Percentiles rank a stretch among this genome's conserved stretches.
Conservation (phyloP, 2,797 vertebrate genomes). For the Octomys mimax region DNA sequence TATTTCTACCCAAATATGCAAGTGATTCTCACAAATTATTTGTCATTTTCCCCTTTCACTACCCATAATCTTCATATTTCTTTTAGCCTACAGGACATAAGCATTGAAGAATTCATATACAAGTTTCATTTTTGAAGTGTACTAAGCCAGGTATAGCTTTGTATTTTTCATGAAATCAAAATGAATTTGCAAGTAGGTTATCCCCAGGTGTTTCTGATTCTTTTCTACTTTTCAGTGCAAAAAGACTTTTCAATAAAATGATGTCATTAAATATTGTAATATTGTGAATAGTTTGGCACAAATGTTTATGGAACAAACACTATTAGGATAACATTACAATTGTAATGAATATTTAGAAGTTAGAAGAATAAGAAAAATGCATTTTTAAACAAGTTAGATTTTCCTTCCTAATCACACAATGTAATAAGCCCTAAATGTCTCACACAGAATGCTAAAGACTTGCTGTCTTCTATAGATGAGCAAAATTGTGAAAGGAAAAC, state of each 20-base stretch:
- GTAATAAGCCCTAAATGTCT: not conserved
- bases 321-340: constrained; percentile 19
- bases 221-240: not conserved
- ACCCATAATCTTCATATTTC: not conserved
- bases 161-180: constrained; percentile 54
- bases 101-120: not conserved
- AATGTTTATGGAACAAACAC: not conserved
- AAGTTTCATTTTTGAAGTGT: not conserved
- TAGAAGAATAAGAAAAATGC: not conserved
- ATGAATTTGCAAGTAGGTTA: not conserved
- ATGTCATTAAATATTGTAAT: constrained; percentile 26
- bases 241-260: constrained; percentile 26
- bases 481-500: not conserved
- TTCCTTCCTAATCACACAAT: not conserved
- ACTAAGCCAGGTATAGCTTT: not conserved
- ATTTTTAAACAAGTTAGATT: not conserved
- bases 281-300: not conserved
- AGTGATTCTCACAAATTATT: not conserved
- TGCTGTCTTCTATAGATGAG: not conserved
- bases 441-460: not conserved
- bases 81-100: not conserved
- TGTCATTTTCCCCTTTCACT: not conserved
- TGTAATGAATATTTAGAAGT: not conserved
- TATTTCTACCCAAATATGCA: not conserved
- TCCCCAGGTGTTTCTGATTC: constrained; percentile 1